Base-by-base conservation (phyloP, 2,888 invertebrate genomes). In the Anthophora plumipes region DNA sequence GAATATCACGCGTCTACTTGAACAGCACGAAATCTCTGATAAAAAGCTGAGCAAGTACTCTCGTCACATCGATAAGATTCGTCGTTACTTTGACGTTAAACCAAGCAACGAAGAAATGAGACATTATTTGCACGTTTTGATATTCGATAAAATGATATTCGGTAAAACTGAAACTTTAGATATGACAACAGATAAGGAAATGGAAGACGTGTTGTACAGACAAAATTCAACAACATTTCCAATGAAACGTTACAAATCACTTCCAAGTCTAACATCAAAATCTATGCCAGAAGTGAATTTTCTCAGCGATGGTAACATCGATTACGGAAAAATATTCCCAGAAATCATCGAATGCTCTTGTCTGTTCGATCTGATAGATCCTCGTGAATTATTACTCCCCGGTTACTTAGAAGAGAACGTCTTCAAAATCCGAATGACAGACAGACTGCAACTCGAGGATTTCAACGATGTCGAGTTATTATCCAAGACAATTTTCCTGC, bases 391-490 rank as follows among this genome's bases (percentile, higher is more conserved):
- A 41, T 76, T 89, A 69, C 69, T 83, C 43, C 84, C 84, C 8
- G 87, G 85, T 43, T 88, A 85, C 78, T 77, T 88, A 63, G 63
- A 63, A 43, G 39, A 72, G 52, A 82, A 84, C 66, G 68, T 85
- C 20, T 74, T 72, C 31, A 2, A n/a, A 8, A 48, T n/a, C 1
- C 68, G 74, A n/a, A 37, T 20, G 20, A 39, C 37, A 8, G 39
- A 9, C 7, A 41, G n/a, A 11, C 12, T 20, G 8, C 46, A 54
- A 0, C 67, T 85, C 31, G 76, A 84, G 9, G 86, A 90, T 57
- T 89, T 88, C 79, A 85, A 84, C 41, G 84, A 88, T 46, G 83
- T 88, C 20, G 88, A 89, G 46, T 77, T 81, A 25, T 60, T 91
- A 0, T 74, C 89, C 0, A 20, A 64, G 5, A 54, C 66, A 2